Conservation (phyloP, 2,797 vertebrate genomes). For the Dallia pectoralis region DNA sequence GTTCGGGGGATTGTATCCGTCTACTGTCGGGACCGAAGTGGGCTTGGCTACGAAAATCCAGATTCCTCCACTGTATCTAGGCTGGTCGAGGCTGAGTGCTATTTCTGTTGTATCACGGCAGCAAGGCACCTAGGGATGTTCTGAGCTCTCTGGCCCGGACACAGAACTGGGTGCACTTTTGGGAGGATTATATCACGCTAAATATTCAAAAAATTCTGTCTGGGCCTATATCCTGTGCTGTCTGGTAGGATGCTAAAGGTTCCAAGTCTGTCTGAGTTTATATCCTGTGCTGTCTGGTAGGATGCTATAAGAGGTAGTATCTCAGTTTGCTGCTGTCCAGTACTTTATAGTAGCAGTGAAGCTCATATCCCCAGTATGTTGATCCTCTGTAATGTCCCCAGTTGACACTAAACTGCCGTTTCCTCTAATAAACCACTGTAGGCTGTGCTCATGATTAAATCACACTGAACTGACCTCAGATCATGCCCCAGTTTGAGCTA, state of each 20-base stretch:
- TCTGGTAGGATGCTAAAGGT: neutral
- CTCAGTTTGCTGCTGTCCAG: neutral
- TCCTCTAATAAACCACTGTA: constrained; percentile 60
- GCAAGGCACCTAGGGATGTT: neutral
- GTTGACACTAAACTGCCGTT: constrained; percentile 49
- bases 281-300: neutral
- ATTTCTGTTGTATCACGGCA: constrained; percentile 10
- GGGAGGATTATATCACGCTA: too few species aligned
- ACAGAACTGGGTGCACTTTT: neutral
- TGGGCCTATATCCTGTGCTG: neutral
- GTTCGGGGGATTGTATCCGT: constrained; percentile 8
- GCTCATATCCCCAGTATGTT: neutral
- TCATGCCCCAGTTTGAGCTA: constrained; percentile 45
- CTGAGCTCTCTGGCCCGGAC: neutral
- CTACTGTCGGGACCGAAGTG: constrained; percentile 15
- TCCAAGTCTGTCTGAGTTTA: neutral
- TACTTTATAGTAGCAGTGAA: neutral
- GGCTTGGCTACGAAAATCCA: neutral
- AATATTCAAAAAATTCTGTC: neutral
- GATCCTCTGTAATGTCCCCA: neutral
- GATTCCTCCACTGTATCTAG: constrained; percentile 12
- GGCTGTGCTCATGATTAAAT: constrained; percentile 69
- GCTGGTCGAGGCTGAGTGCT: neutral
- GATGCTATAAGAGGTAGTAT: neutral
- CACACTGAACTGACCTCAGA: constrained; percentile 54